Evolutionary conservation across 2,113 vertebrate genomes (phyloP), one percentile per base, ranked within the genome.

Genomic region (Phrynosoma platyrhinos): DNA sequence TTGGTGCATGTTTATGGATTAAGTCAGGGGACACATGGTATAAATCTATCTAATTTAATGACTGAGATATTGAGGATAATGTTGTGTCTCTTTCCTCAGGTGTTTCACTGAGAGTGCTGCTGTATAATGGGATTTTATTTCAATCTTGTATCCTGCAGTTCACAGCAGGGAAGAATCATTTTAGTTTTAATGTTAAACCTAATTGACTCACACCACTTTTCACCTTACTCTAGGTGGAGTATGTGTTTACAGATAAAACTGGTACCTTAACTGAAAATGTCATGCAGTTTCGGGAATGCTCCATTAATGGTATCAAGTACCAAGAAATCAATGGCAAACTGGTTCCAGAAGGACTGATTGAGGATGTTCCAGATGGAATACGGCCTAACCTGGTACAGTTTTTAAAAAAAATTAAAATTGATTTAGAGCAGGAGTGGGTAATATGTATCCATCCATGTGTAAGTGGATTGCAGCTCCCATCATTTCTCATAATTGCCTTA

Each of bases 181-280:
- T 58, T 62, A 62, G 12, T 62, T 32, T n/a, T 47, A 2, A 66
- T 81, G 9, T 5, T 68, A 21, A 3, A 10, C 62, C 3, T 42
- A 71, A 86, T 91, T 30, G 42, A 81, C 91, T 92, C 87, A 0
- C 68, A 21, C 91, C 80, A 1, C 23, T 83, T 69, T 64, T 83
- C 25, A 21, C 69, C 16, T 83, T 71, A 77, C 53, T 84, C 82
- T 94, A 99, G 99, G 98, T 99, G 90, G 98, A 99, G 83, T 99
- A 99, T 74, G 98, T 99, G 83, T 99, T 99, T 89, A 99, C 99
- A 79, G 99, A 99, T 95, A 99, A 99, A 96, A 99, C 99, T 0
- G 99, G 99, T 52, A 99, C 99, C 0, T 94, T 99, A 84, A 99
- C 99, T n/a, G 99, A 99, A 97, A 99, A 99, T 77, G 99, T 98